Conservation (phyloP, 2,113 vertebrate species). For the Python bivittatus region DNA sequence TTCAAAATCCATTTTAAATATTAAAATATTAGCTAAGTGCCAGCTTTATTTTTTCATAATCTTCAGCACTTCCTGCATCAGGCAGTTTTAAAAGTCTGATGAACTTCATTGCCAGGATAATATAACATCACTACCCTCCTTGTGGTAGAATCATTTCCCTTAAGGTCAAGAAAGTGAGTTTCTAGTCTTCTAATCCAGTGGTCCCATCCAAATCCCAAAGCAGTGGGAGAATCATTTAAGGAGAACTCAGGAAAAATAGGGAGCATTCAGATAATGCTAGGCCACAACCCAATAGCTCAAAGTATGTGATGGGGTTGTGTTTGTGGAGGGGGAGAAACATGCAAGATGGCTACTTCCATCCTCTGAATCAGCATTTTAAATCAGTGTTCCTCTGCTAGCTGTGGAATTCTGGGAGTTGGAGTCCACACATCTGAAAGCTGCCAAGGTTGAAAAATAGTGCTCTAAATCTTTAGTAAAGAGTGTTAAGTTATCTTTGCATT, state of each 20-base stretch:
- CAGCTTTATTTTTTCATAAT: not conserved
- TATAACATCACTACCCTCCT: not conserved
- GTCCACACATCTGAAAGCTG: not conserved
- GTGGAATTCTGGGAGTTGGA: not conserved
- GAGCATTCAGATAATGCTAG: not conserved
- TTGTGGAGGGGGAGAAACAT: not conserved
- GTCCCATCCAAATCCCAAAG: not conserved
- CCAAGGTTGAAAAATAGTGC: not conserved
- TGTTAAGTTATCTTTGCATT: not conserved
- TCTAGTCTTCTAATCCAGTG: not conserved
- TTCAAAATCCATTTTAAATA: not conserved
- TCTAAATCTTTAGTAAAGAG: not conserved
- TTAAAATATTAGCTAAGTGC: not conserved
- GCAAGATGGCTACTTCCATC: not conserved
- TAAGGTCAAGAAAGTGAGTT: not conserved
- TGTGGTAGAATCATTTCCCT: not conserved
- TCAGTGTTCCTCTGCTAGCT: not conserved
- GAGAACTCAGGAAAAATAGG: not conserved
- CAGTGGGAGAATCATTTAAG: not conserved
- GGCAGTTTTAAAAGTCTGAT: not conserved
- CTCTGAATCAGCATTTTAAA: not conserved
- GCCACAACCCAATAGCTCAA: not conserved
- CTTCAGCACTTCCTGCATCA: not conserved
- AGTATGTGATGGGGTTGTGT: not conserved
- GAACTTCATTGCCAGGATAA: not conserved